Evolutionary conservation across 2,888 invertebrate species (phyloP).

Genomic region (Dascillus cervinus): DNA sequence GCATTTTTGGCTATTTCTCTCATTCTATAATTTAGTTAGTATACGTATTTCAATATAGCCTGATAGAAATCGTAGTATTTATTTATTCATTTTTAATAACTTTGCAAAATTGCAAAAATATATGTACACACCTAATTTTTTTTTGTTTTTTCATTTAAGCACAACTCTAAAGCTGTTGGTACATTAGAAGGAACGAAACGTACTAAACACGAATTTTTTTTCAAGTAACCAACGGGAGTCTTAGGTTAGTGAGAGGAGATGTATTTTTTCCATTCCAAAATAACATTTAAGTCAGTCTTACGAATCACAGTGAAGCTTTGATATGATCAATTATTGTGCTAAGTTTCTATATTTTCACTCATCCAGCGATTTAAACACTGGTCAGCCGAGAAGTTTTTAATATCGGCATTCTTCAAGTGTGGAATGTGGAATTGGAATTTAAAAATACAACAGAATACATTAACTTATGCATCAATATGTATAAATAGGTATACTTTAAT

Average conservation of each 20-base stretch:
- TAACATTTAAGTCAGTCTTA: conserved; percentile 48
- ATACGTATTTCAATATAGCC: conserved; percentile 36
- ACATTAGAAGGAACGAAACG: conserved; percentile 12
- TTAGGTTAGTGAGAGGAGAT: conserved; percentile 25
- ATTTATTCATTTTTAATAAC: conserved; percentile 33
- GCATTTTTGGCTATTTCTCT: conserved; percentile 17
- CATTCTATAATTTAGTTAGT: conserved; percentile 25
- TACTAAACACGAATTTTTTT: conserved; percentile 13
- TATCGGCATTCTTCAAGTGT: neutral
- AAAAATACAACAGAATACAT: conserved; percentile 16
- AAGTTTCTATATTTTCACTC: conserved; percentile 30
- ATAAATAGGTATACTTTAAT: conserved; percentile 17
- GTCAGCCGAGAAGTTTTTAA: conserved; percentile 1
- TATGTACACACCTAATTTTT: conserved; percentile 36
- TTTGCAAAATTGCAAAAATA: conserved; percentile 39
- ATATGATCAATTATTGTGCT: conserved; percentile 49
- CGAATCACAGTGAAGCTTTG: conserved; percentile 51
- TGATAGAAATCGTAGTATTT: conserved; percentile 39
- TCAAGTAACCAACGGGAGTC: conserved; percentile 17
- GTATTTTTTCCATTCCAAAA: conserved; percentile 39
- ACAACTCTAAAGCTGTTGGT: conserved; percentile 36
- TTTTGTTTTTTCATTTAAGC: conserved; percentile 22
- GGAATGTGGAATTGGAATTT: conserved; percentile 17
- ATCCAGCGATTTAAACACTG: conserved; percentile 5
- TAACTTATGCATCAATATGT: conserved; percentile 17